Percentiles rank a stretch among this genome's conserved stretches.
Conservation (phyloP, 92 coral and sea anemone genomes). For the Zoanthus solanderi region DNA sequence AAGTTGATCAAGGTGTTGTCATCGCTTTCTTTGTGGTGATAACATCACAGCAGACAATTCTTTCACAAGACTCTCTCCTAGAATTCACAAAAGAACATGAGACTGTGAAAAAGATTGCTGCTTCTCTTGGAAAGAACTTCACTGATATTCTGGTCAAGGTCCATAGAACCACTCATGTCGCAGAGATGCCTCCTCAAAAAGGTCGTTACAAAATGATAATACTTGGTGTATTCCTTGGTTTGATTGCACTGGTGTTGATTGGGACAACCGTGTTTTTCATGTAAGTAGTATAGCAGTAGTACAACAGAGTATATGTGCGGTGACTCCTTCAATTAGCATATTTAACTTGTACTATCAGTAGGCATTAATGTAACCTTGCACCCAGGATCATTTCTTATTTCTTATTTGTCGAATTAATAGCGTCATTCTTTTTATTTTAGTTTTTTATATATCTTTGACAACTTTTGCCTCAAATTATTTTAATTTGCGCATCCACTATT, state of each 20-base stretch:
- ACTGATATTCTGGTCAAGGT: conserved; percentile 15
- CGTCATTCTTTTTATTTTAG: too few relatives aligned
- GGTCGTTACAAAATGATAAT: not conserved
- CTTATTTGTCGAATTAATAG: too few relatives aligned
- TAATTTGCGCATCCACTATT: too few relatives aligned
- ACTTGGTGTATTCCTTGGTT: conserved; percentile 10
- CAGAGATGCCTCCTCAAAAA: not conserved
- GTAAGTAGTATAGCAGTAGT: not conserved
- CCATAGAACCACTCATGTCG: not conserved
- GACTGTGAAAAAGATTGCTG: not conserved
- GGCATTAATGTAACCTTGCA: too few relatives aligned
- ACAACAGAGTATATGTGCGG: not conserved
- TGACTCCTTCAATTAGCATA: too few relatives aligned
- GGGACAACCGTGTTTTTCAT: not conserved
- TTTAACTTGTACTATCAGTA: too few relatives aligned
- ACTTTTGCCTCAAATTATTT: too few relatives aligned
- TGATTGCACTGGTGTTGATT: not conserved
- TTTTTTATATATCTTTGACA: too few relatives aligned
- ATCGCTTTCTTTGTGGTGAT: conserved; percentile 19
- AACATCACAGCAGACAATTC: not conserved
- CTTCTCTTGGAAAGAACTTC: conserved; percentile 24
- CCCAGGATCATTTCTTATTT: too few relatives aligned
- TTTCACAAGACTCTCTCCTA: conserved; percentile 1
- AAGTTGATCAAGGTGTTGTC: conserved; percentile 8
- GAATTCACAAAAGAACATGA: not conserved